Evolutionary conservation across 2,797 vertebrate genomes (phyloP), one percentile per base, ranked within the genome.

Genomic region (Peromyscus eremicus): DNA sequence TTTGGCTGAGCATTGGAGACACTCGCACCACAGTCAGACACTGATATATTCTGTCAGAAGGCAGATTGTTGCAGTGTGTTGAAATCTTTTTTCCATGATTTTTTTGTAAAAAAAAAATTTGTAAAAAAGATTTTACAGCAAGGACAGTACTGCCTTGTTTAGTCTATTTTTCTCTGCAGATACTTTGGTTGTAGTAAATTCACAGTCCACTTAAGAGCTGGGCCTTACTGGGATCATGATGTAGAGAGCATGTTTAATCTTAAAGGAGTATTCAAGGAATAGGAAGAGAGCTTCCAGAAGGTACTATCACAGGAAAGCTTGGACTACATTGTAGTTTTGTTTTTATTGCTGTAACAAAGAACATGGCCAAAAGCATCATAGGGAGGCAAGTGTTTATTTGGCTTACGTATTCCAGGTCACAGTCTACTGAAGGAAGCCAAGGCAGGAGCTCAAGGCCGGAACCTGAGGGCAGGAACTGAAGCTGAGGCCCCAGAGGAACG

Each of bases 1-100:
- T 89, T 89, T 76, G 49, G 49, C 71, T 71, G 76, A 71, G 57
- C 21, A 17, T 11, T 0, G 32, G 57, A 1, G 12, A 91, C 6
- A 9, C 68, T 84, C 52, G 84, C 64, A 40, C 66, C 40, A 32
- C n/a, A 82, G 12, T 27, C 49, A 91, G 16, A n/a, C 16, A 32
- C 34, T 12, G 13, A 82, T 40, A 60, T 66, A 25, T 43, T 17
- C 27, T n/a, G 37, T 80, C 55, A 52, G 62, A 76, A 75, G 94
- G 57, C 46, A 86, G 60, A 83, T 87, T 89, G 34, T 73, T 76
- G 27, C 6, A 25, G 37, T 13, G 13, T 29, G 40, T 68, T 82
- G 37, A 93, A 82, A 95, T 87, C 73, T 32, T 40, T 83, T 97
- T 97, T 89, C 6, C 11, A 49, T 19, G 86, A 91, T n/a, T n/a